A percentile compares a stretch with the other conserved stretches of the same genome.
These are phyloP conservation scores for Yponomeuta sedellus DNA, from an alignment of 2,888 invertebrate species.

Conservation along the genomic window DNA sequence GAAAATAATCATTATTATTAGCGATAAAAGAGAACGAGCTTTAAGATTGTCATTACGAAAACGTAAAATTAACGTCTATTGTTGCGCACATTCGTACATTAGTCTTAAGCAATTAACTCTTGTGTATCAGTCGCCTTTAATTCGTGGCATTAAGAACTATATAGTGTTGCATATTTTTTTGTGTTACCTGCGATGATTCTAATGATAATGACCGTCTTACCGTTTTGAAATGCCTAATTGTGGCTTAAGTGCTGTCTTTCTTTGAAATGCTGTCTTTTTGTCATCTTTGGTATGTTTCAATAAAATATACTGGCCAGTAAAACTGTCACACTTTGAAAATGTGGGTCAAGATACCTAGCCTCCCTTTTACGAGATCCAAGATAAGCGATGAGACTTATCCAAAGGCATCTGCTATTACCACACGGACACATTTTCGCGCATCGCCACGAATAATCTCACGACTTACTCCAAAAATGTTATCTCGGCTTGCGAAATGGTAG, in stretches of 20 bases:
- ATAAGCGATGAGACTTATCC: neutral
- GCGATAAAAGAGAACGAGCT: neutral
- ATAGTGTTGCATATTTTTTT: too few species aligned
- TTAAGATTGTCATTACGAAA: neutral
- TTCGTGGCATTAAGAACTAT: too few species aligned
- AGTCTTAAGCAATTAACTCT: too few species aligned
- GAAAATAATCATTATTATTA: neutral
- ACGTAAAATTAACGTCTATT: neutral
- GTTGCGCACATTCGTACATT: neutral
- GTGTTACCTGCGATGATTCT: too few species aligned
- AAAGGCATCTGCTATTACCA: neutral
- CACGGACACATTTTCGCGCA: neutral
- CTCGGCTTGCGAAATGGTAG: neutral
- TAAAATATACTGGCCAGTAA: too few species aligned
- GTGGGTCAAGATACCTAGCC: neutral
- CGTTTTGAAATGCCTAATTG: too few species aligned
- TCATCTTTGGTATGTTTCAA: too few species aligned
- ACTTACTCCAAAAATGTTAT: neutral
- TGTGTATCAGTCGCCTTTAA: too few species aligned
- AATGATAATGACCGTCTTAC: too few species aligned
- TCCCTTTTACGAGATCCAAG: neutral
- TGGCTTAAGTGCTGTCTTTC: too few species aligned
- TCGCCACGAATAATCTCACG: neutral
- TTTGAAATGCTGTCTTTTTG: too few species aligned
- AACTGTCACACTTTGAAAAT: too few species aligned